Base-by-base conservation (phyloP, 2,113 vertebrate species). In the Lethenteron reissneri region DNA sequence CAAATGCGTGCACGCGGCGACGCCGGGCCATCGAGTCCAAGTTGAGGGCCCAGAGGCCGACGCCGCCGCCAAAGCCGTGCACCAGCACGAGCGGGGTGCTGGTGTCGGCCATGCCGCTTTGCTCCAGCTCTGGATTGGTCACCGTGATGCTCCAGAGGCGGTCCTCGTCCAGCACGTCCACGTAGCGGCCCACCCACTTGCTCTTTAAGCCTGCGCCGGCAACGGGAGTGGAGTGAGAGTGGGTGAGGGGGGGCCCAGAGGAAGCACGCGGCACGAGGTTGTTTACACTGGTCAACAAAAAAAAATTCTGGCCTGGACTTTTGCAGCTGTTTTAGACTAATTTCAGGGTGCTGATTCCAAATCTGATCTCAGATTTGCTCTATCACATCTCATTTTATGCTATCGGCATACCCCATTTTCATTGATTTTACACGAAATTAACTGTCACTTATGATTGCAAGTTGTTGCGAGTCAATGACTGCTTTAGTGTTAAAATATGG, bases 31-130 rank as follows among this genome's bases (percentile, higher is more conserved):
- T 79, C 0, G 78, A 59, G 56, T 91, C 87, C 75, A 90, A 76
- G 75, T 91, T 92, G 74, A 84, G 82, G 77, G 90, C 81, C 88
- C 89, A 92, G 64, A 92, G 82, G 5, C 89, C 89, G 2, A 90
- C 83, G 0, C 88, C 87, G 3, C 87, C 89, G 69, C 86, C 89
- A 57, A 92, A 92, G 25, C 89, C 88, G 2, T 92, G 89, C 57
- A 92, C 83, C 86, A 91, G 86, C 76, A 92, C 88, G 73, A 92
- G 77, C 0, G 89, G 88, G 2, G 85, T 87, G 74, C 83, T n/a
- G 2, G 21, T 17, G 11, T 21, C 41, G 41, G 21, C 64, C 64
- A 11, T 68, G 64, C n/a, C 8, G 64, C n/a, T 21, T 68, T 7
- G 64, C 77, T 71, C 74, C 79, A 80, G 15, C 10, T 72, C 64